A percentile compares a stretch with the other conserved stretches of the same genome.
Evolutionary conservation across 2,888 invertebrate genomes (phyloP).

Genomic region (Leucoma salicis): DNA sequence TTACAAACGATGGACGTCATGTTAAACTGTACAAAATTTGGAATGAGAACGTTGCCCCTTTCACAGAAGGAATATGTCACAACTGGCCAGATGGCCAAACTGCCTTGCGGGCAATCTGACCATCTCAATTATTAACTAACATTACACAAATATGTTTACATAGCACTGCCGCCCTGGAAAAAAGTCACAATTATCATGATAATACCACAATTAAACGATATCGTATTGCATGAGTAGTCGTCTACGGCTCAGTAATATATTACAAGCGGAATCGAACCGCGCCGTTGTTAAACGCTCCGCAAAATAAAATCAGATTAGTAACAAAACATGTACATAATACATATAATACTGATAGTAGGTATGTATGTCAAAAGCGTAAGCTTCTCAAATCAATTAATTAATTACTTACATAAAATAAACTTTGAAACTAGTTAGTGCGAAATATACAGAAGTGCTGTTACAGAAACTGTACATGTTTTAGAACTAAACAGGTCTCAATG

Average conservation of each 20-base stretch:
- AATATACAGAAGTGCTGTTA: conserved; percentile 82
- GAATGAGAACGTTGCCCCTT: conserved; percentile 90
- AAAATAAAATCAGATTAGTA: conserved; percentile 76
- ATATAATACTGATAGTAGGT: conserved; percentile 75
- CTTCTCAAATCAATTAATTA: conserved; percentile 77
- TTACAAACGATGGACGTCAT: conserved; percentile 82
- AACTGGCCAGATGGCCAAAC: conserved; percentile 84
- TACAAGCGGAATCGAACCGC: conserved; percentile 63
- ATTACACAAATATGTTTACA: conserved; percentile 58
- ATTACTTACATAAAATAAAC: conserved; percentile 76
- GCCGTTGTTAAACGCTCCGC: conserved; percentile 50
- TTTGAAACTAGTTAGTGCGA: conserved; percentile 79
- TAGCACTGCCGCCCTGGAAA: conserved; percentile 78
- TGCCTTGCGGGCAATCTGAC: conserved; percentile 73
- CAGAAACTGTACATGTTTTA: conserved; percentile 83
- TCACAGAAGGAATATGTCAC: conserved; percentile 94
- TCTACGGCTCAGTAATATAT: conserved; percentile 51
- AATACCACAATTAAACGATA: conserved; percentile 48
- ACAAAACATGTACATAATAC: conserved; percentile 81
- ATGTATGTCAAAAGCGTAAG: conserved; percentile 81
- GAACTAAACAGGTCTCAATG: conserved; percentile 80
- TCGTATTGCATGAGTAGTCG: conserved; percentile 74
- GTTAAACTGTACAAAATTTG: conserved; percentile 76
- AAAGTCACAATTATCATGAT: conserved; percentile 78
- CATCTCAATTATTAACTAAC: conserved; percentile 69